Conservation (phyloP, 2,113 vertebrate species). For the Zosterops japonicus region DNA sequence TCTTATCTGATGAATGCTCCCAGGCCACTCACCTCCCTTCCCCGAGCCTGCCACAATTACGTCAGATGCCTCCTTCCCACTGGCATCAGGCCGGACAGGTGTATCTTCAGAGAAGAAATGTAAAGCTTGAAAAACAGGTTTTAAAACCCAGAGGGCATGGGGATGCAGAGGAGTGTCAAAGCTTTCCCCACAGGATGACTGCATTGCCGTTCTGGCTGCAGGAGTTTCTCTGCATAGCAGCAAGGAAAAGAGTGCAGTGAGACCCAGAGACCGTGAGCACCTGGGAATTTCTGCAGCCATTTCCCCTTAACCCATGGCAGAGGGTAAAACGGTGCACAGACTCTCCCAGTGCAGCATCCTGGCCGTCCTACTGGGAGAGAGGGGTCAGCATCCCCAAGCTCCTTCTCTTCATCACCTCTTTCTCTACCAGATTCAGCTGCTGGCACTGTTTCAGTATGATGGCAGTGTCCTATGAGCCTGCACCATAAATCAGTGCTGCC, state of each 20-base stretch:
- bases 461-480: background rate
- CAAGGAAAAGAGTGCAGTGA: background rate
- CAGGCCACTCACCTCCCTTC: conserved; percentile 34
- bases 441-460: background rate
- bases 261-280: background rate
- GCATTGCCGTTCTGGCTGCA: background rate
- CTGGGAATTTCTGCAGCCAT: background rate
- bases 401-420: background rate
- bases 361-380: background rate
- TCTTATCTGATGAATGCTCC: conserved; percentile 39
- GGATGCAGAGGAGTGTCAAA: conserved; percentile 21
- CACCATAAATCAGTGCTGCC: background rate
- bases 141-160: conserved; percentile 38
- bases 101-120: conserved; percentile 41
- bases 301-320: background rate
- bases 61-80: conserved; percentile 50
- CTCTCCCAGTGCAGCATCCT: background rate
- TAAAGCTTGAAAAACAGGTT: conserved; percentile 61
- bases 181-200: conserved; percentile 24
- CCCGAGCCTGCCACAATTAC: background rate
- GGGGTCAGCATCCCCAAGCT: background rate
- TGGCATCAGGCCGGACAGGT: conserved; percentile 21
- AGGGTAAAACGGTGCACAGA: background rate
- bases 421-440: background rate
- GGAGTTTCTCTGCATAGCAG: conserved; percentile 50